Evolutionary conservation across 2,888 invertebrate species (phyloP), one percentile per base, ranked within the genome.

Genomic region (Eilema sororculum): DNA sequence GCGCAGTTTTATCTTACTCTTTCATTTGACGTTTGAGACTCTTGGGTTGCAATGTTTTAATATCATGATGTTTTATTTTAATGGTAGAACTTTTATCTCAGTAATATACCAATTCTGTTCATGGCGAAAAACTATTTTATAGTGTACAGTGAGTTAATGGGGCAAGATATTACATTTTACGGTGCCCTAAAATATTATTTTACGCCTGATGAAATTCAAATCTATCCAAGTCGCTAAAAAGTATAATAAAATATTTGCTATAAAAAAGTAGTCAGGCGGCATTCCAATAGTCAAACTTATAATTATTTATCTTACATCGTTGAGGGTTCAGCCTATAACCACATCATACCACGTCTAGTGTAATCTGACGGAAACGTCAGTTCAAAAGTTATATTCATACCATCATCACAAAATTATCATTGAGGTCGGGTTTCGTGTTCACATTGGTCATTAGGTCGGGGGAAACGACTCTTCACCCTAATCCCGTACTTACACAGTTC

Each of bases 1-100:
- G 63, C 62, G 72, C 78, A 77, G 69, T 81, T 84, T 69, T 83
- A 84, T 90, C 90, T 86, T 83, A 77, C 85, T 92, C 89, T 61
- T 81, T 71, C 89, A 80, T 86, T 84, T 92, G 93, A 91, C 91
- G 81, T 86, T 84, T 81, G n/a, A 9, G 52, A 67, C 65, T 68
- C 67, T 62, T 75, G 90, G 87, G 91, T 92, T 92, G 89, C 91
- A 84, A 83, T 61, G 71, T 60, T 28, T 28, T 28, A 5, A 74
- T 68, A 77, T 22, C 3, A 16, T 30, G 71, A 57, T 59, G 16
- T 52, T 2, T 25, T 25, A 28, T 46, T 24, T 25, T 33, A 20
- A 28, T 64, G 41, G 57, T 64, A 56, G 41, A 59, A 25, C 37
- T 46, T 41, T 64, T 58, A 20, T 24, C 3, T 52, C 1, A n/a